Conservation (phyloP, 2,113 vertebrate species). For the Plecotus auritus region DNA sequence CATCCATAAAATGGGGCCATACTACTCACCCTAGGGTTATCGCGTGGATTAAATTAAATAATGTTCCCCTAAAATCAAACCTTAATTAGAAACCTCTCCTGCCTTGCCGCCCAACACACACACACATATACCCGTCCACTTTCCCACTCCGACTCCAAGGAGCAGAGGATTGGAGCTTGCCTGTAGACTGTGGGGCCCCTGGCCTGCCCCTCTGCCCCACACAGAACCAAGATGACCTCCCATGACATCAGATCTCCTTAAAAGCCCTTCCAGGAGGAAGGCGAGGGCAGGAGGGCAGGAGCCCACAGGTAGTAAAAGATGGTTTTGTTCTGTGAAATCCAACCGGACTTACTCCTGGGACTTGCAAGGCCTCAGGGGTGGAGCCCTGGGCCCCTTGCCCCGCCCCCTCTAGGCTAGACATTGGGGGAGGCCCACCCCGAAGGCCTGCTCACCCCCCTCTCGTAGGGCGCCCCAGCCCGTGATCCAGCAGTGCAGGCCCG, state of each 20-base stretch:
- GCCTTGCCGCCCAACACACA: neutral
- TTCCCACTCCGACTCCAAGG: neutral
- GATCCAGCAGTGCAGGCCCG: constrained; percentile 92
- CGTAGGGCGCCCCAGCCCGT: constrained; percentile 91
- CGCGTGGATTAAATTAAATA: neutral
- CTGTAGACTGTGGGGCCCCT: rapidly evolving
- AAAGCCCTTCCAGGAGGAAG: neutral
- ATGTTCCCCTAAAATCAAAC: neutral
- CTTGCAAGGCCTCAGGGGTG: no score
- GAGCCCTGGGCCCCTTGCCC: neutral
- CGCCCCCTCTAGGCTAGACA: rapidly evolving
- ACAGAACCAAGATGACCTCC: neutral
- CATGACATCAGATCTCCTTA: neutral
- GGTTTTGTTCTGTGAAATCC: neutral
- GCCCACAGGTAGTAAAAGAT: rapidly evolving
- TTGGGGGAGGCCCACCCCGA: rapidly evolving
- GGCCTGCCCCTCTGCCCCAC: neutral
- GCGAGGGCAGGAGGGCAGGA: neutral
- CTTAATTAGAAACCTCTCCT: neutral
- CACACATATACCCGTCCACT: neutral
- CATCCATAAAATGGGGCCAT: neutral
- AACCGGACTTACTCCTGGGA: neutral
- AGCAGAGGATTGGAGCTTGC: neutral
- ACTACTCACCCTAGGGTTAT: neutral
- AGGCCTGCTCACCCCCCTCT: constrained; percentile 84